A percentile compares a stretch with the other conserved stretches of the same genome.
These are phyloP conservation scores for Catocala fraxini DNA, from an alignment of 2,888 invertebrate species.

Conservation along the genomic window DNA sequence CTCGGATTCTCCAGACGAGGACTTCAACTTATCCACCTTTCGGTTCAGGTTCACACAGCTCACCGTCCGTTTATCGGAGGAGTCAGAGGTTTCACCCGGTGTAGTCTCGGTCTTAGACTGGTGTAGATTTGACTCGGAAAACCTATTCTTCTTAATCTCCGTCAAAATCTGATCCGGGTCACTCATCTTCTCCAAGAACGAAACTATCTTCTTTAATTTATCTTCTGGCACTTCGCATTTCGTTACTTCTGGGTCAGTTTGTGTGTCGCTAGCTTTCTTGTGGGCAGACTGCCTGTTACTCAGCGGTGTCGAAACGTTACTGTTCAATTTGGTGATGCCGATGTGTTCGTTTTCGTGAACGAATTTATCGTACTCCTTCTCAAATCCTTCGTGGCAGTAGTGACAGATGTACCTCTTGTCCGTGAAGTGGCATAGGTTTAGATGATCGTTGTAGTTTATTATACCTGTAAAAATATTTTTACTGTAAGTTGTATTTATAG, in stretches of 20 bases:
- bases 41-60: constrained; percentile 60
- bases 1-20: constrained; percentile 51
- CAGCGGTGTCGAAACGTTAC: constrained; percentile 38
- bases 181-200: constrained; percentile 77
- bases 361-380: constrained; percentile 64
- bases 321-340: constrained; percentile 65
- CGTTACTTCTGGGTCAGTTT: constrained; percentile 66
- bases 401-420: constrained; percentile 71
- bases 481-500: too few relatives aligned
- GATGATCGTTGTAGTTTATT: constrained; percentile 82
- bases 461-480: constrained; percentile 65
- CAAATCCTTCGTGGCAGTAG: constrained; percentile 81
- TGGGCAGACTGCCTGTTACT: constrained; percentile 34
- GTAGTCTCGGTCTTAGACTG: constrained; percentile 42
- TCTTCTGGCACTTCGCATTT: constrained; percentile 66
- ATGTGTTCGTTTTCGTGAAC: constrained; percentile 78
- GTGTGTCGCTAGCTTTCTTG: constrained; percentile 65
- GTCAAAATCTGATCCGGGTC: constrained; percentile 64
- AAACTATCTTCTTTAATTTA: constrained; percentile 79
- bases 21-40: constrained; percentile 36
- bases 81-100: constrained; percentile 31
- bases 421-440: constrained; percentile 76
- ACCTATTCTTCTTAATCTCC: constrained; percentile 63
- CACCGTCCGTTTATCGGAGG: constrained; percentile 58
- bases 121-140: constrained; percentile 62